Evolutionary conservation across 30 jellyfish, hydroid and myxozoan genomes (phyloP), one percentile per base, ranked within the genome.

Genomic region (Hydra vulgaris): DNA sequence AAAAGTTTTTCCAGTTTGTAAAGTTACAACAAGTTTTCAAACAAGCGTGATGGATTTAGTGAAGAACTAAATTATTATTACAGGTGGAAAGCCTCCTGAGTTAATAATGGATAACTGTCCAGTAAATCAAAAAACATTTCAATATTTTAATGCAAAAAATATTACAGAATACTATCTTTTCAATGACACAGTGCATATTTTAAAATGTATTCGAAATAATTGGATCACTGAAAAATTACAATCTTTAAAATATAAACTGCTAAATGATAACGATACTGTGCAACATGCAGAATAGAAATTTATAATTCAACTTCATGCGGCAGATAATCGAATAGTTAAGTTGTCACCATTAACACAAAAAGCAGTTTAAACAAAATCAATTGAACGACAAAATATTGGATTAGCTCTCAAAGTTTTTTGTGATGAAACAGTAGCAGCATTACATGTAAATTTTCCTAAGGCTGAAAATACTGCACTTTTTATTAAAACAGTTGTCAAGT

Each of bases 161-260:
- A 12, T 40, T 40, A 5, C 61, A 40, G 5, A 5, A 40, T 40
- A 40, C 61, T 40, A n/a, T 40, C 27, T 15, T 20, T 68, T 68
- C 16, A 23, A 68, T n/a, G 16, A 68, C 16, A 40, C 61, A 3
- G 75, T 68, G 25, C 75, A 68, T 23, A n/a, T 68, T 20, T n/a
- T 68, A 23, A 68, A 68, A 68, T 68, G 26, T 23, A 68, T 68
- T 68, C 75, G 15, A n/a, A 68, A 68, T 23, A 68, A 68, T 68
- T 68, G 75, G 75, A 68, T 68, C 27, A 15, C 75, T 68, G 75
- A 68, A 68, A 68, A 68, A 23, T 68, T 68, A 68, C 75, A 68
- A 68, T 20, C 8, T 20, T 68, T 68, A 5, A 68, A 23, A n/a
- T 68, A 68, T 68, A 40, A 5, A 40, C 12, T 40, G 61, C 61